phyloP scores from a whole-genome alignment of 2,113 vertebrate genomes.

The Scophthalmus maximus region DNA sequence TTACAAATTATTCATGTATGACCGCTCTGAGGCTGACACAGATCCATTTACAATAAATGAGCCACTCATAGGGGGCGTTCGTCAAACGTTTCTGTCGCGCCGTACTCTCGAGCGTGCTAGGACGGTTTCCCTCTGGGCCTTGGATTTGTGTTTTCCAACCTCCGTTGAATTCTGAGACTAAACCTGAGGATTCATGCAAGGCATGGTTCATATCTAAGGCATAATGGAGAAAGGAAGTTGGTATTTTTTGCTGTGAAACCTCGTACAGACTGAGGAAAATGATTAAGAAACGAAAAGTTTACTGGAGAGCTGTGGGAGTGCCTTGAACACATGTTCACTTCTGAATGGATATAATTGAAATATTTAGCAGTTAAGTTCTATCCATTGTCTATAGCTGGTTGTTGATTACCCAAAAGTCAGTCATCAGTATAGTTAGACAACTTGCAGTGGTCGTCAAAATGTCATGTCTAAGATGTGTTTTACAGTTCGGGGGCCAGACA shows the following conservation, averaged over 20 bases:
- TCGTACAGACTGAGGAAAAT: too few relatives aligned
- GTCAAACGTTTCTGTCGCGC: conserved; percentile 3
- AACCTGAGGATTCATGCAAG: conserved; percentile 24
- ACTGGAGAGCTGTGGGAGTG: too few relatives aligned
- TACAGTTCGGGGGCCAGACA: conserved; percentile 23
- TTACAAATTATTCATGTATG: conserved; percentile 1
- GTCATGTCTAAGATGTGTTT: conserved; percentile 19
- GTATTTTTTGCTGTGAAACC: too few relatives aligned
- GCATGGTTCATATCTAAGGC: too few relatives aligned
- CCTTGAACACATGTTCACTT: not conserved
- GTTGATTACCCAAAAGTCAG: not conserved
- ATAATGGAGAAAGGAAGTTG: too few relatives aligned
- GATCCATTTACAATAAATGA: not conserved
- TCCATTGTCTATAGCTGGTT: not conserved
- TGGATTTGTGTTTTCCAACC: conserved; percentile 38
- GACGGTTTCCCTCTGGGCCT: conserved; percentile 23
- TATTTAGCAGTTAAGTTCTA: not conserved
- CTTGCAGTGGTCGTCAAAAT: conserved; percentile 6
- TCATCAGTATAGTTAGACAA: conserved; percentile 11
- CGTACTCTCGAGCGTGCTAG: not conserved
- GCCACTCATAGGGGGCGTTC: conserved; percentile 16
- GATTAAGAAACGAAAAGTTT: too few relatives aligned
- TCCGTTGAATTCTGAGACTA: conserved; percentile 20
- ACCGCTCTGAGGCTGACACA: not conserved
- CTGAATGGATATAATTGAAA: not conserved